Evolutionary conservation across 2,888 invertebrate genomes (phyloP).

Genomic region (Octodonta nipae): DNA sequence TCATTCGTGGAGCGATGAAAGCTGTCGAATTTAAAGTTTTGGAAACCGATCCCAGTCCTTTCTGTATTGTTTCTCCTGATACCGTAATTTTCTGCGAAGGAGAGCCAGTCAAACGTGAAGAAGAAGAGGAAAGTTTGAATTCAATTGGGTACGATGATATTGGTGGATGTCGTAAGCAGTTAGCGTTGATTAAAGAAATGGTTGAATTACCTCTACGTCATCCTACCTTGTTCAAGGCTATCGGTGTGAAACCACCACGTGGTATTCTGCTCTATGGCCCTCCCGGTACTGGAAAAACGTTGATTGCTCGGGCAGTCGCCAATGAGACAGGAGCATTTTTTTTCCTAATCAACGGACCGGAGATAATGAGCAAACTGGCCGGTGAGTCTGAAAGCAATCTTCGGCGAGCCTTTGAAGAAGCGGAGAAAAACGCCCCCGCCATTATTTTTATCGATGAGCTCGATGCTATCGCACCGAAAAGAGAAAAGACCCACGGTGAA

Average conservation of each 20-base stretch:
- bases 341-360: constrained; percentile 97
- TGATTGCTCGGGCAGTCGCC: constrained; percentile 96
- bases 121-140: constrained; percentile 94
- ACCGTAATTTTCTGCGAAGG: constrained; percentile 99
- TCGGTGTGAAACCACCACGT: constrained; percentile 97
- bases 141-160: constrained; percentile 99
- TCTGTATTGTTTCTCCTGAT: constrained; percentile 97
- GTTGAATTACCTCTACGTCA: constrained; percentile 95
- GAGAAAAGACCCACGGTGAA: constrained; percentile 99
- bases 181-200: constrained; percentile 99
- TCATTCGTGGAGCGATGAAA: constrained; percentile 95
- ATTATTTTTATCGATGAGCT: constrained; percentile 99
- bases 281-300: constrained; percentile 92
- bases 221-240: constrained; percentile 97
- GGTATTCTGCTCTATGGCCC: constrained; percentile 96
- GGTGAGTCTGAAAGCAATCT: constrained; percentile 98
- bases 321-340: constrained; percentile 99
- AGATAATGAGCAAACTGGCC: constrained; percentile 99
- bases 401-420: constrained; percentile 97
- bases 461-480: constrained; percentile 98
- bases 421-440: constrained; percentile 97
- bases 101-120: constrained; percentile 98
- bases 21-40: constrained; percentile 99
- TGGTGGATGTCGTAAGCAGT: constrained; percentile 95
- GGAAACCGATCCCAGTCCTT: constrained; percentile 94